Conservation (phyloP, 2,888 invertebrate species). For the Caenorhabditis sp. region DNA sequence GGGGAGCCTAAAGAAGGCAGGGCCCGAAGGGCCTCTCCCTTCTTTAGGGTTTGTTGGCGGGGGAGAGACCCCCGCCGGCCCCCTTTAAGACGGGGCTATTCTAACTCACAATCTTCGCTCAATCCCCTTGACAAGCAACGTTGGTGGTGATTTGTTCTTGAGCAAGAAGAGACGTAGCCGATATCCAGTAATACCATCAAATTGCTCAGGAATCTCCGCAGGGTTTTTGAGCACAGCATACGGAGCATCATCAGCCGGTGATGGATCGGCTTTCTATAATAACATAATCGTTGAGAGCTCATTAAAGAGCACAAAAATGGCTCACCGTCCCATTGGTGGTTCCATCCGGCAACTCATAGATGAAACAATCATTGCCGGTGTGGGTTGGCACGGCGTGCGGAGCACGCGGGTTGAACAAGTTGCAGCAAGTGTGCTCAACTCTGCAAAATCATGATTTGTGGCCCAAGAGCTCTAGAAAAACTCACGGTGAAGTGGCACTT, state of each 20-base stretch:
- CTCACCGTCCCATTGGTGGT: conserved; percentile 29
- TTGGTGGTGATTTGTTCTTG: conserved; percentile 69
- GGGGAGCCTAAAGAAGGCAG: too few relatives aligned
- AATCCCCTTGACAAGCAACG: conserved; percentile 69
- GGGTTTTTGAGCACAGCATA: conserved; percentile 51
- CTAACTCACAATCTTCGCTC: conserved; percentile 64
- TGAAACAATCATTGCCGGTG: conserved; percentile 69
- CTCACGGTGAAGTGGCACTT: conserved; percentile 62
- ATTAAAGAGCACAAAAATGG: too few relatives aligned
- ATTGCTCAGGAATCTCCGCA: conserved; percentile 67
- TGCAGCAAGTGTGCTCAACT: conserved; percentile 68
- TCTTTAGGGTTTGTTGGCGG: too few relatives aligned
- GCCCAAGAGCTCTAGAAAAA: conserved; percentile 2
- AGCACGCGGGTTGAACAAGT: conserved; percentile 57
- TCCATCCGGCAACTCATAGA: conserved; percentile 69
- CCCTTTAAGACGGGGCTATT: too few relatives aligned
- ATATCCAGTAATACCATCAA: conserved; percentile 67
- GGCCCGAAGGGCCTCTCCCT: too few relatives aligned
- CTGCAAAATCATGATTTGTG: conserved; percentile 32
- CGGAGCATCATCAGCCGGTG: conserved; percentile 35
- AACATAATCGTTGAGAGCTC: background rate
- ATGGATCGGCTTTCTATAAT: conserved; percentile 32
- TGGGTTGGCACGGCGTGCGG: conserved; percentile 59
- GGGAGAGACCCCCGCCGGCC: too few relatives aligned
- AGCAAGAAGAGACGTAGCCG: conserved; percentile 67